Base-by-base conservation (phyloP, 2,797 vertebrate genomes). In the Anguilla pacifica region DNA sequence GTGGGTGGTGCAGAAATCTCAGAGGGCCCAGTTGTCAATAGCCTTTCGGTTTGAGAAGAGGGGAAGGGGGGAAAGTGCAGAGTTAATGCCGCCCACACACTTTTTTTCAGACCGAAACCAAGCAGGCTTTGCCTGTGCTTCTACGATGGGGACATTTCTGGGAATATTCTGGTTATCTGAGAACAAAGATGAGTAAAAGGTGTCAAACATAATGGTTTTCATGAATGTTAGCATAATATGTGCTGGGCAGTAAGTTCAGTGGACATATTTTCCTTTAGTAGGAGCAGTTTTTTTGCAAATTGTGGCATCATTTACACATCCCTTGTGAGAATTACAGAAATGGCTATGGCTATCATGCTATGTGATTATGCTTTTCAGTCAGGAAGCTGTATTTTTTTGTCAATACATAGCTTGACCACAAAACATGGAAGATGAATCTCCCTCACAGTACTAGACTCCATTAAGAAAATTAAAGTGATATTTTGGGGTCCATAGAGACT, bases 251-350 rank as follows among this genome's bases (percentile, higher is more conserved):
- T 46, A 39, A 39, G 13, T 74, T 39, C 15, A 11, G 28, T 35
- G 31, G 28, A 74, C 31, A 74, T 74, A 17, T 74, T 74, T 39
- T 74, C 72, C 64, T 22, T 70, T 7, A 6, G 64, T 70, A 70
- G 6, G 64, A n/a, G 64, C 9, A 28, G 22, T 74, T 5, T 81
- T 22, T 81, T 3, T 43, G 15, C 22, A 46, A 46, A 81, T 22
- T 81, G 3, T 46, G 43, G 77, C 13, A 22, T 81, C 77, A 81
- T 15, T 46, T 35, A 35, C 72, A 74, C 72, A 31, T 35, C 72
- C 15, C 77, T 22, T 46, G 39, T 81, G 77, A 81, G 77, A 81
- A 81, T 7, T 81, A 81, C 77, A 46, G 77, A 53, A 53, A 53
- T 53, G 51, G 6, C 51, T 64, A 59, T 59, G 11, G 35, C n/a